These are phyloP conservation scores for Drosophila ambigua DNA, from an alignment of 1,140 invertebrate genomes.

Conservation along the genomic window DNA sequence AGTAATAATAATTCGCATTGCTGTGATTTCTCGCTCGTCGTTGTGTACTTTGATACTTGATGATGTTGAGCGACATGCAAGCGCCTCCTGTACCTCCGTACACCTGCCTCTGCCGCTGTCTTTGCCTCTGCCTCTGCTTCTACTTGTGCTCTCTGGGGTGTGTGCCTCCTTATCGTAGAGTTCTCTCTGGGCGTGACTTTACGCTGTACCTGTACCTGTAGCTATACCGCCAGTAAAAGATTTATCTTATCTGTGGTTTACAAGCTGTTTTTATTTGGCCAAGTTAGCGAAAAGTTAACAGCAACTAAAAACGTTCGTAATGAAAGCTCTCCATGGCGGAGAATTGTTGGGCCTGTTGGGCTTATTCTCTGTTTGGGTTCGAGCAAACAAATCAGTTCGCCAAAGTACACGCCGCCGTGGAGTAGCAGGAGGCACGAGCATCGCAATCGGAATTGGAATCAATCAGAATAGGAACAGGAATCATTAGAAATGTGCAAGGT, in stretches of 20 bases:
- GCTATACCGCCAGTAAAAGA: slow-evolving; percentile 35
- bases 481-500: slow-evolving; percentile 30
- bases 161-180: too few species aligned
- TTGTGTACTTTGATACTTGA: neutral
- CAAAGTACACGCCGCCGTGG: neutral
- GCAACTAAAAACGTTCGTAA: neutral
- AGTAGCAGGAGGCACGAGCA: neutral
- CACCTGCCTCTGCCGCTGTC: neutral
- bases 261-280: slow-evolving; percentile 27
- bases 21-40: slow-evolving; percentile 15
- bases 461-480: too few species aligned
- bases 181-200: too few species aligned
- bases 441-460: neutral
- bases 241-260: slow-evolving; percentile 50
- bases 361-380: too few species aligned
- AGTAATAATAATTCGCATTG: slow-evolving; percentile 20
- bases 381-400: slow-evolving; percentile 24
- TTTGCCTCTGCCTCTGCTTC: too few species aligned
- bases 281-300: neutral
- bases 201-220: slow-evolving; percentile 7
- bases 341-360: slow-evolving; percentile 31
- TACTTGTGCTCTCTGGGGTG: too few species aligned
- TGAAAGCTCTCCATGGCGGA: neutral
- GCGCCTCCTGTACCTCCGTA: too few species aligned
- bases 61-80: too few species aligned